Evolutionary conservation across 1,140 invertebrate species (phyloP).

Genomic region (Pseudomyrmex cubaensis): DNA sequence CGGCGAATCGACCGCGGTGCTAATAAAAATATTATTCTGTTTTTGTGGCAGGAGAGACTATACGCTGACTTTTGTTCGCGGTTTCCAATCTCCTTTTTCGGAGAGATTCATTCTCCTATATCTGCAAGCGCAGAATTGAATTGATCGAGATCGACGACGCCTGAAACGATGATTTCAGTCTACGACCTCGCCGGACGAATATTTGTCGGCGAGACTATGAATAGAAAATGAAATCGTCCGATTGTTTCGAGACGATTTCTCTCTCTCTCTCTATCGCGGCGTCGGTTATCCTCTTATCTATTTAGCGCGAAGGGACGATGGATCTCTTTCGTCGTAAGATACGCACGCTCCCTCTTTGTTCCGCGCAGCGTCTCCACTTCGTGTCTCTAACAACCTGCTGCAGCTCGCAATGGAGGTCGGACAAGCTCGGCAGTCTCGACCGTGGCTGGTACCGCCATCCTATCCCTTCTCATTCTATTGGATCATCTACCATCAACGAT

Average conservation of each 20-base stretch:
- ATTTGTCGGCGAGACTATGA: constrained; percentile 45
- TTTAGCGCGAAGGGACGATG: constrained; percentile 46
- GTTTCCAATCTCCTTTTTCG: no score
- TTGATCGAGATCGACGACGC: constrained; percentile 35
- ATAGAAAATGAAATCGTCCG: constrained; percentile 52
- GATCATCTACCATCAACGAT: constrained; percentile 68
- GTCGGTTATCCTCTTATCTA: constrained; percentile 54
- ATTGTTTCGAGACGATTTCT: constrained; percentile 47
- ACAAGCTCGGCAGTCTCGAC: constrained; percentile 75
- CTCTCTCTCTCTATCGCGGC: not conserved
- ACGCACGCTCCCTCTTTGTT: constrained; percentile 13
- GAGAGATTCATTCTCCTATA: constrained; percentile 20
- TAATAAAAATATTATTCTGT: not conserved
- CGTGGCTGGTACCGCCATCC: constrained; percentile 83
- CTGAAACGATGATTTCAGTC: constrained; percentile 17
- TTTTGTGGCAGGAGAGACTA: not conserved
- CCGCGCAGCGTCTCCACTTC: constrained; percentile 9
- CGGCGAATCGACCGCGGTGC: not conserved
- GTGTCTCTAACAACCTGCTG: constrained; percentile 40
- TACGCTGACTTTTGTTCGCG: no score
- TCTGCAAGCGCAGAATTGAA: constrained; percentile 39
- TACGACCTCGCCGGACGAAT: constrained; percentile 31
- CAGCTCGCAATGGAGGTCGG: constrained; percentile 71
- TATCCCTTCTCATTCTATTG: constrained; percentile 78
- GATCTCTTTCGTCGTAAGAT: constrained; percentile 35